Base-by-base conservation (phyloP, 1,140 invertebrate species). In the Augochlora pura region DNA sequence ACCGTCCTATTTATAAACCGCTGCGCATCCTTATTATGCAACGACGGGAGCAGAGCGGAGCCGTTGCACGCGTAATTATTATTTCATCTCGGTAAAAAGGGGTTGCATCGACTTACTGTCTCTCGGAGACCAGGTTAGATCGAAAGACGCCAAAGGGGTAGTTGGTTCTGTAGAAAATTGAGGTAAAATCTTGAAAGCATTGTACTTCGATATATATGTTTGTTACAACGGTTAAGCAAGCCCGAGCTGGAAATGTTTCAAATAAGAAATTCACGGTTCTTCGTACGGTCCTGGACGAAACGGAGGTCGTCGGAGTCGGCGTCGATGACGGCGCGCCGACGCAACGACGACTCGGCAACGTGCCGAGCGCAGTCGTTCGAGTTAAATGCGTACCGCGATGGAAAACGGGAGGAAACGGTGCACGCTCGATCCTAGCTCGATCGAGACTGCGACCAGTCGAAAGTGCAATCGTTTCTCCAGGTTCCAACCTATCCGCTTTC, bases 271-370 rank as follows among this genome's bases (percentile, higher is more conserved):
- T 59, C 7, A 2, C 38, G 4, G 1, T 12, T 52, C 12, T 4
- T 77, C 23, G n/a, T 62, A 85, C 84, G 83, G 52, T 27, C 80
- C 84, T 86, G 84, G 12, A n/a, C 62, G 9, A 9, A 23, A 2
- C 46, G 59, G 64, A 60, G 60, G 65, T 62, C 74, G 83, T 82
- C 72, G 75, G 74, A 57, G 73, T 81, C 82, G 69, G 79, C 84
- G 79, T 86, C 83, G 67, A 86, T 85, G 84, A 79, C 67, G 76
- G n/a, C 16, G 76, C 74, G 80, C 80, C 83, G 72, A 69, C 83
- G 84, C 83, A 70, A 46, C 59, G 52, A 64, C 32, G 27, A 18
- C 25, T 9, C 39, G 49, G 16, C 8, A 57, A 27, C 39, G 70
- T 73, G 70, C 63, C 49, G 52, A 52, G 38, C 18, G 54, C n/a